phyloP scores from a whole-genome alignment of 1,140 invertebrate species.

The Cydia amplana region DNA sequence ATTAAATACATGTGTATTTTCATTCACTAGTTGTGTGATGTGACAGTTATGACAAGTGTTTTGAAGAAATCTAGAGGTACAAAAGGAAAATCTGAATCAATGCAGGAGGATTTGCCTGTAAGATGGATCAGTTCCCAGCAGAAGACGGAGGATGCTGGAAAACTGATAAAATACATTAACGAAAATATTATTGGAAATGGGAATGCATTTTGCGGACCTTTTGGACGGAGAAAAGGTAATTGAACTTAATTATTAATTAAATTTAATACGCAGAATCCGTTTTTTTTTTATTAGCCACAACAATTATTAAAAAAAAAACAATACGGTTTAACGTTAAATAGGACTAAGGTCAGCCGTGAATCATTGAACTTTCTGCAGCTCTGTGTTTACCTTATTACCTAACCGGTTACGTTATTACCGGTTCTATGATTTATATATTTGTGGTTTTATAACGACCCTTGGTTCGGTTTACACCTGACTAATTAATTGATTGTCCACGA shows the following conservation, averaged over 20 bases:
- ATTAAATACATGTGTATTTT: conserved; percentile 38
- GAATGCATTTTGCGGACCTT: conserved; percentile 89
- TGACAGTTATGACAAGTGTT: conserved; percentile 75
- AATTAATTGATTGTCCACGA: neutral
- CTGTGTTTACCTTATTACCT: conserved; percentile 24
- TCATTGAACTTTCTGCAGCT: conserved; percentile 23
- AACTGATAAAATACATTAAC: conserved; percentile 88
- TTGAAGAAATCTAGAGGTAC: conserved; percentile 74
- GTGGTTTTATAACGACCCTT: neutral
- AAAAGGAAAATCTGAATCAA: conserved; percentile 76
- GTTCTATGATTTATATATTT: conserved; percentile 10
- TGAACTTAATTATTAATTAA: neutral
- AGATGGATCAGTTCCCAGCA: conserved; percentile 67
- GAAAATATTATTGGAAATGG: conserved; percentile 90
- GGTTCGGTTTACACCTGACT: neutral
- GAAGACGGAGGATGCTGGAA: conserved; percentile 83
- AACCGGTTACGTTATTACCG: conserved; percentile 7
- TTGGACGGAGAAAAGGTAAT: conserved; percentile 88
- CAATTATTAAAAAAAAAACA: neutral
- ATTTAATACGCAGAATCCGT: neutral
- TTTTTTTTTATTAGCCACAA: neutral
- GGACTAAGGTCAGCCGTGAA: conserved; percentile 3
- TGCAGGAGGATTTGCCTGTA: conserved; percentile 73
- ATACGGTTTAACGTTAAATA: neutral
- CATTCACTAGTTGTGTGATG: conserved; percentile 55